These are phyloP conservation scores for Sminthurides aquaticus DNA, from an alignment of 2,888 invertebrate genomes.

Conservation along the genomic window DNA sequence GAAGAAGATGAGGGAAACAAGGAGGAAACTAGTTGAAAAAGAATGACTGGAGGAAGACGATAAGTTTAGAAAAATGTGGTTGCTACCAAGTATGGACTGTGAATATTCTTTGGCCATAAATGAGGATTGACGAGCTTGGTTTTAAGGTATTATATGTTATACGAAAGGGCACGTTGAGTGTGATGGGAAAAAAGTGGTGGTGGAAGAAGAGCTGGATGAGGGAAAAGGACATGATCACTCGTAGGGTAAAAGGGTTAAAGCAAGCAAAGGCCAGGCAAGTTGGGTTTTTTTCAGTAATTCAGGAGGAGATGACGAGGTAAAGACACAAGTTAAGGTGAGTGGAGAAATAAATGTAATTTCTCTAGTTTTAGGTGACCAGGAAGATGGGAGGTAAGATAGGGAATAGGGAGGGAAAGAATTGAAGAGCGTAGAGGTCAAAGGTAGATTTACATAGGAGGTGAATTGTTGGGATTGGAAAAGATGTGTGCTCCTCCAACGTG, in stretches of 20 bases:
- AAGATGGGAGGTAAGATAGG: not conserved
- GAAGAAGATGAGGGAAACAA: not conserved
- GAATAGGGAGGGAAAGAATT: not conserved
- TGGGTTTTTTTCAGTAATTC: no score
- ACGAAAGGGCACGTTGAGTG: no score
- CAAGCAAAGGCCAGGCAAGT: no score
- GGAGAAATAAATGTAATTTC: not conserved
- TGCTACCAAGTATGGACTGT: not conserved
- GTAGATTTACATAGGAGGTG: not conserved
- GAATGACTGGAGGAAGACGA: not conserved
- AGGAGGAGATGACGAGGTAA: not conserved
- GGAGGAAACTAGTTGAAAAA: not conserved
- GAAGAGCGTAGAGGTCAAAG: not conserved
- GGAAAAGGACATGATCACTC: no score
- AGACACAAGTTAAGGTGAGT: not conserved
- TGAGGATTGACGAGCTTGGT: not conserved
- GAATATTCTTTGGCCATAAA: not conserved
- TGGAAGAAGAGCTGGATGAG: no score
- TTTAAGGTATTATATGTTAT: no score
- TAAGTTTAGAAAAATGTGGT: not conserved
- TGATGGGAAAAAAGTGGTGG: no score
- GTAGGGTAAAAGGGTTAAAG: no score
- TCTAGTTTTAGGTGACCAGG: not conserved
- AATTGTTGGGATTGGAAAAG: not conserved
- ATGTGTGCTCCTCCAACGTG: not conserved